These are phyloP conservation scores for Emydocephalus ijimae DNA, from an alignment of 2,113 vertebrate genomes.

Conservation along the genomic window DNA sequence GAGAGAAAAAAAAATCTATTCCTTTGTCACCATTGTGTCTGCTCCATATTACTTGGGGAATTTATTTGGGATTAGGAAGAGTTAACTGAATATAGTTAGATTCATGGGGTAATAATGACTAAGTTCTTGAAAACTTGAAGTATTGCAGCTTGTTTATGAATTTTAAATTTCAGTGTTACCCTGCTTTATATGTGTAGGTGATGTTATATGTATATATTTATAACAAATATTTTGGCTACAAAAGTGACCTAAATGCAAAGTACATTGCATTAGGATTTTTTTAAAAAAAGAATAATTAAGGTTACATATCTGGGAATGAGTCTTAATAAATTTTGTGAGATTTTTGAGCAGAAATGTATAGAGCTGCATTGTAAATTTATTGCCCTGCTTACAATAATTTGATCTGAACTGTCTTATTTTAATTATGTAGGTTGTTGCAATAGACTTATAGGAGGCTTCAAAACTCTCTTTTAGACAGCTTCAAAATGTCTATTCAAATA, in stretches of 20 bases:
- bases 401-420: not conserved
- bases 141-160: not conserved
- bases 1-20: not conserved
- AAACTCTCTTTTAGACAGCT: conserved; percentile 25
- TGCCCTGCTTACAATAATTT: not conserved
- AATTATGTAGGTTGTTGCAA: not conserved
- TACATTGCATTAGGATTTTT: not conserved
- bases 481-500: conserved; percentile 23
- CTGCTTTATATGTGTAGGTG: not conserved
- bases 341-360: not conserved
- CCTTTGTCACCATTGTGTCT: not conserved
- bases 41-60: not conserved
- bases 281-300: not conserved
- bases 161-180: not conserved
- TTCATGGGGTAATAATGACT: not conserved
- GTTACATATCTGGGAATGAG: not conserved
- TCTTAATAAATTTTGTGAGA: not conserved
- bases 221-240: not conserved
- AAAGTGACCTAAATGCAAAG: not conserved
- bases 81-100: not conserved
- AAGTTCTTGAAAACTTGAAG: not conserved
- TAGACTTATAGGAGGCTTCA: not conserved
- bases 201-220: not conserved
- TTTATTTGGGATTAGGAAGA: not conserved
- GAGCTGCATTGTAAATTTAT: not conserved